Conservation (phyloP, 2,113 vertebrate species). For the Chaetura pelagica region DNA sequence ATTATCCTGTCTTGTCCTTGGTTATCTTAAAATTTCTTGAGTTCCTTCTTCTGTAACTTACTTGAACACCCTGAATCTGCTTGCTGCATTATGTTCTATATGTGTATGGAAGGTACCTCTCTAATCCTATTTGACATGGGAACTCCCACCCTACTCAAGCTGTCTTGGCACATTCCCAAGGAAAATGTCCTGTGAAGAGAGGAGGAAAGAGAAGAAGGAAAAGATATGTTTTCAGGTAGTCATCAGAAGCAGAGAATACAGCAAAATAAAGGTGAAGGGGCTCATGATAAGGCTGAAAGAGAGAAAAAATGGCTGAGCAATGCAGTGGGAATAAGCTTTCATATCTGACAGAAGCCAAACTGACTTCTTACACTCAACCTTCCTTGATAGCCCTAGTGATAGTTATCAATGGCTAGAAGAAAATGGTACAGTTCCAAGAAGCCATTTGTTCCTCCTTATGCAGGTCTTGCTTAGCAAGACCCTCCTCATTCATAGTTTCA, state of each 20-base stretch:
- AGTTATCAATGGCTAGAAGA: not conserved
- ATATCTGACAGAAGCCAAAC: not conserved
- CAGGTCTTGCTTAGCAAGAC: not conserved
- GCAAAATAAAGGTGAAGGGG: not conserved
- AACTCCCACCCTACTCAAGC: not conserved
- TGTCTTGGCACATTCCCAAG: not conserved
- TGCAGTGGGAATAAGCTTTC: not conserved
- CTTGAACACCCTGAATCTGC: not conserved
- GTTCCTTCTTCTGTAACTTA: not conserved
- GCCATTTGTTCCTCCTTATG: not conserved
- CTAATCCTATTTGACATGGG: not conserved
- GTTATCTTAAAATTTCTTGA: not conserved
- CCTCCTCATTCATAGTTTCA: not conserved
- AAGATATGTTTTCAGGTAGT: not conserved
- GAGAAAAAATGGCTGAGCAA: not conserved
- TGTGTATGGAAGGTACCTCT: not conserved
- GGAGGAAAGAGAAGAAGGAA: not conserved
- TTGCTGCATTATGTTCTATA: not conserved
- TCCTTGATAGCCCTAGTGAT: not conserved
- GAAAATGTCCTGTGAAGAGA: not conserved
- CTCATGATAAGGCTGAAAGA: not conserved
- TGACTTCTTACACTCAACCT: not conserved
- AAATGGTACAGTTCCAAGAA: not conserved
- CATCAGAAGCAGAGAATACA: not conserved
- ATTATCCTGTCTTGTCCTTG: not conserved